A percentile compares a stretch with the other conserved stretches of the same genome.
phyloP scores from a whole-genome alignment of 2,113 vertebrate species.

The Bos indicus region DNA sequence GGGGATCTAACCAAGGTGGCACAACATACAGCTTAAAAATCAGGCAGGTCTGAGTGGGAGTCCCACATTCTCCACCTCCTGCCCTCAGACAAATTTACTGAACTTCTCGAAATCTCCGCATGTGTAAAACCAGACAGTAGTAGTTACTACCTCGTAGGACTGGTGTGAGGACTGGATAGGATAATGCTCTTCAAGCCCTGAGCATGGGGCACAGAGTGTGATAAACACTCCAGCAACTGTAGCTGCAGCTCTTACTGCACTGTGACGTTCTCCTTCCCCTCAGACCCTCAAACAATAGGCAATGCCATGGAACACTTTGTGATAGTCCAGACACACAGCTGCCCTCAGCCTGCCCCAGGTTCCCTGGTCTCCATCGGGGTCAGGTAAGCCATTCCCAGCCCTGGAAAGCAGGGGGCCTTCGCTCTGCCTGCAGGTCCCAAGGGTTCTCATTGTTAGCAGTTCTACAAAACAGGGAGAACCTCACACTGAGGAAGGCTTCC shows the following conservation, averaged over 20 bases:
- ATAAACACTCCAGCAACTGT: neutral
- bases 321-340: neutral
- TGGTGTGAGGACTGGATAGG: neutral
- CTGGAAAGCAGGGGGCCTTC: constrained; percentile 25
- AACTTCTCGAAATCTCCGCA: neutral
- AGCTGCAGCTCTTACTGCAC: neutral
- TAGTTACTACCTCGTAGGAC: neutral
- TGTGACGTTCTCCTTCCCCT: neutral
- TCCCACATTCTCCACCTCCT: neutral
- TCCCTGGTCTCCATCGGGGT: neutral
- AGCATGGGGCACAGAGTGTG: neutral
- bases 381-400: constrained; percentile 13
- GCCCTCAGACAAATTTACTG: neutral
- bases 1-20: neutral
- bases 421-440: neutral
- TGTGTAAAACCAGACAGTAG: neutral
- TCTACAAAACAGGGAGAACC: constrained; percentile 35
- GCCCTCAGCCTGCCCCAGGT: neutral
- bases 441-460: neutral
- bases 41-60: neutral
- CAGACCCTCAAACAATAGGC: neutral
- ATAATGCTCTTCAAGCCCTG: neutral
- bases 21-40: neutral
- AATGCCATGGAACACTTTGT: neutral
- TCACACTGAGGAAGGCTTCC: constrained; percentile 27